Percentiles rank a stretch among this genome's conserved stretches.
Evolutionary conservation across 2,888 invertebrate genomes (phyloP).

Genomic region (Drosophila paranaensis): DNA sequence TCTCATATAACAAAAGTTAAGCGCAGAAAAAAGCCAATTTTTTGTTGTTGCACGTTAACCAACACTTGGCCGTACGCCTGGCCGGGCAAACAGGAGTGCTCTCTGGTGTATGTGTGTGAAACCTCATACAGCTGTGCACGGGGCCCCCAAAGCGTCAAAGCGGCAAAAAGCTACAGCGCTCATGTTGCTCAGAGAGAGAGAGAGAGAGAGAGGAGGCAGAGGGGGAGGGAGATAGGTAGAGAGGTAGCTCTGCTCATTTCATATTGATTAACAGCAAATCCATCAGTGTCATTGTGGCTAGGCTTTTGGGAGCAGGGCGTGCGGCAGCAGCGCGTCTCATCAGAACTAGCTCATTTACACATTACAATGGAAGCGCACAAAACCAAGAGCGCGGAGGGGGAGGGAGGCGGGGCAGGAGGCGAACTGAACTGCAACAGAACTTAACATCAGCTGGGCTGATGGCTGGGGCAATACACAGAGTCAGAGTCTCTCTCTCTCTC

Average conservation of each 20-base stretch:
- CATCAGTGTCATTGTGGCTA: constrained; percentile 75
- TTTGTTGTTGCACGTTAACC: constrained; percentile 33
- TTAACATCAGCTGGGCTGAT: constrained; percentile 28
- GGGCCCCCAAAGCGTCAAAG: constrained; percentile 46
- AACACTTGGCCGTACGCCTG: constrained; percentile 34
- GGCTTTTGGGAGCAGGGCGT: constrained; percentile 6
- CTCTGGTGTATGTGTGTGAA: constrained; percentile 4
- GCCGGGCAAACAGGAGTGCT: constrained; percentile 7
- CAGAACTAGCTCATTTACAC: constrained; percentile 64
- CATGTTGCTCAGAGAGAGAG: background rate
- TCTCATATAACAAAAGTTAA: constrained; percentile 70
- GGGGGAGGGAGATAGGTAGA: background rate
- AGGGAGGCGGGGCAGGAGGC: background rate
- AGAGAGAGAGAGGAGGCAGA: background rate
- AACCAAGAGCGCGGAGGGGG: background rate
- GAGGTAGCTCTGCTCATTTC: constrained; percentile 58
- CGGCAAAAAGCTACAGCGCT: constrained; percentile 36
- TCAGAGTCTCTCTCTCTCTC: background rate
- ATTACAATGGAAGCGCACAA: constrained; percentile 35
- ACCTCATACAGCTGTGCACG: constrained; percentile 3
- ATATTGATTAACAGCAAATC: constrained; percentile 80
- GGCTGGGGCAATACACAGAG: background rate
- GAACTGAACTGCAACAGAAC: constrained; percentile 37
- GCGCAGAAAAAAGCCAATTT: constrained; percentile 18
- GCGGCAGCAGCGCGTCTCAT: constrained; percentile 32